Base-by-base conservation (phyloP, 2,888 invertebrate species). In the Oscheius sp. region DNA sequence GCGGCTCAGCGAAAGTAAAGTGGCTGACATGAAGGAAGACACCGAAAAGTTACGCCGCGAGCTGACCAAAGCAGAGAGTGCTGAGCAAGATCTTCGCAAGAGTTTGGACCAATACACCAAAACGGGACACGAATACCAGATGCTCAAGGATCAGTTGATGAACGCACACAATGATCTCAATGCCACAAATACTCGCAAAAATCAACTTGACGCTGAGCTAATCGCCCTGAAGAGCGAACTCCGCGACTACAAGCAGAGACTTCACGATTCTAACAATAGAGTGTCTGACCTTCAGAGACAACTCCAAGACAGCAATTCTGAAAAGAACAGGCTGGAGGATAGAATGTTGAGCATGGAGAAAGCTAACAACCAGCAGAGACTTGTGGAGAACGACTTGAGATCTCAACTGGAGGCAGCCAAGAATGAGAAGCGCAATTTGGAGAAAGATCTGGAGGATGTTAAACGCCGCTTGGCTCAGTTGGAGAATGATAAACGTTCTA, bases 281-380 rank as follows among this genome's bases (percentile, higher is more conserved):
- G 79, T 88, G 12, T 71, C 80, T 13, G 87, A 87, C 52, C 81
- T 87, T 43, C 87, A 87, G 73, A 74, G 87, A 18, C 87, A 87
- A 76, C 76, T 87, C 5, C 86, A 87, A 69, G 87, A 87, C 49
- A 80, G 81, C 56, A 82, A 84, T 70, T 73, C 79, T 0, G 87
- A 87, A 69, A 87, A 87, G 79, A 85, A 88, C 66, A 76, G 87
- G 13, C 73, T 83, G 7, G 87, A 87, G 52, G 85, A 87, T 71
- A 59, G 85, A 69, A 73, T 88, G 18, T 74, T 86, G 23, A 78
- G 79, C 0, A 75, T 86, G n/a, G 87, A 87, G 43, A 87, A 87
- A 86, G 80, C 74, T 23, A 71, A 85, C 64, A 78, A 84, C 46
- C 78, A 81, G 5, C 80, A 84, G 66, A 81, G 86, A 56, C 78